Base-by-base conservation (phyloP, 2,797 vertebrate species). In the Leptatherina wallacei region DNA sequence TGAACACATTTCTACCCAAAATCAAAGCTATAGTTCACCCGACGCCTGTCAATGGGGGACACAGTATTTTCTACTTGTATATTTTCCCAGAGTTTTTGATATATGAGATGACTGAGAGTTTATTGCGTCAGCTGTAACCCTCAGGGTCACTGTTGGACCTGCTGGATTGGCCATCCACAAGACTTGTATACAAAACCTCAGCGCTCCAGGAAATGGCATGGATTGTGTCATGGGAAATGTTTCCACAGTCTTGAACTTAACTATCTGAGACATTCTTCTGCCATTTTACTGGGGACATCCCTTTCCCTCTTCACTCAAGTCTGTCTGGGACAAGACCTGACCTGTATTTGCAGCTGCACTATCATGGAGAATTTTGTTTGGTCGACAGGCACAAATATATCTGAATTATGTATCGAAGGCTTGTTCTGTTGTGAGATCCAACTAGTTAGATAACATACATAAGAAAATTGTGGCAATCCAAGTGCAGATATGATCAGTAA, bases 201-300 rank as follows among this genome's bases (percentile, higher is more conserved):
- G 67, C 10, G 27, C 80, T 69, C 55, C 73, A 84, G 89, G 89
- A 91, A 91, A 83, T 72, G 52, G 74, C 69, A 4, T 59, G 57
- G 78, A 71, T 63, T 62, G 77, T 86, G 81, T 86, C 90, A 90
- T 92, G 90, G 91, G 92, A 94, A 94, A 89, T 36, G 69, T 82
- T 75, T 78, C 52, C 63, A 60, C 47, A 1, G 49, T 75, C 61
- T 71, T 75, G 64, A 83, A 69, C 24, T 80, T 67, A 52, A 56
- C 69, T 18, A 14, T 62, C 74, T 27, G 5, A 65, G 72, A 61
- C 82, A 85, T 88, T 91, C 73, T 85, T 77, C 82, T 59, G 20
- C 69, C 42, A 4, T 70, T 68, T 66, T 64, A 69, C 67, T 29
- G 42, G 60, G 67, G 70, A 91, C 85, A 80, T 91, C 87, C 85